Evolutionary conservation across 2,113 vertebrate species (phyloP), one percentile per base, ranked within the genome.

Genomic region (Pedetes capensis): DNA sequence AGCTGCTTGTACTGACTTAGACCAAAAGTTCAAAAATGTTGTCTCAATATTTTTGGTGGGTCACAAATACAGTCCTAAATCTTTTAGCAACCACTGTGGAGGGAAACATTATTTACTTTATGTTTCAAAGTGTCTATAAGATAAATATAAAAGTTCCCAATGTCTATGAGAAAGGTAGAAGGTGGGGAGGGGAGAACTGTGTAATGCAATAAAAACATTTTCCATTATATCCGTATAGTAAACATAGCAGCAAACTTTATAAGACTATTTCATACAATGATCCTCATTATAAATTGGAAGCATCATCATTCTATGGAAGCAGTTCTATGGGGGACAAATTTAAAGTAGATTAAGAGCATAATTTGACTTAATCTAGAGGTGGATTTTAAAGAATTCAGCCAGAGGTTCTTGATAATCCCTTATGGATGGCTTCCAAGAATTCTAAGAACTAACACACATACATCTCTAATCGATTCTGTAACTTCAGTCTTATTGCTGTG

Each of bases 11-110:
- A 92, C 59, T 61, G 29, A 87, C 61, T 96, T 86, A 81, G 75
- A 76, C 76, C 64, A 96, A 91, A 61, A 96, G 76, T 96, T 90
- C 78, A 88, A 94, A 96, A 96, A 90, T 91, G 96, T 87, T 96
- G 93, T 81, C 68, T 96, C 44, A 81, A 66, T 95, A 81, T 92
- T 93, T 95, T 88, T 87, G 84, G 84, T 72, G 93, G 91, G 55
- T 71, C 44, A 85, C 55, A 82, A 94, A 94, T 86, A 76, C 53
- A 25, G 37, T 74, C 92, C 68, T 96, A 66, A 94, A 92, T 95
- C 81, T 91, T 81, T 69, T 75, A 53, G 57, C 93, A 95, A 57
- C 23, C 57, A 92, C 42, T 53, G 2, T 68, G n/a, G 44, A 92
- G 17, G 64, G 37, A 91, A 91, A 72, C 27, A 80, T 90, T 82